These are phyloP conservation scores for Watsonalla binaria DNA, from an alignment of 2,888 invertebrate species.

Conservation along the genomic window DNA sequence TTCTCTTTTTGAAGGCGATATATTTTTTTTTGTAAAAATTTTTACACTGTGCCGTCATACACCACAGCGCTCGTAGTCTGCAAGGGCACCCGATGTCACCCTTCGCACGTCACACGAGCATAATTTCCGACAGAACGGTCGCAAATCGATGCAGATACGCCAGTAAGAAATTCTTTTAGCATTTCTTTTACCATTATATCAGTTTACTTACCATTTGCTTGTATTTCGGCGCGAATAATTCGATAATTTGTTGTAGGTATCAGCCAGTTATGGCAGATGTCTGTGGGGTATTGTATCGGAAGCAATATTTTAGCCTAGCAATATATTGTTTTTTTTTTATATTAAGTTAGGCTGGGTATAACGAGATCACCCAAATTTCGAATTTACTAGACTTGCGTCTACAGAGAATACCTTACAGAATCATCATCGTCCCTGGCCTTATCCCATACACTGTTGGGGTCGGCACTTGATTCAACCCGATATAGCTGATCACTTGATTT, in stretches of 20 bases:
- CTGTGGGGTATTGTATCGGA: neutral
- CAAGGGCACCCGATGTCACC: conserved; percentile 11
- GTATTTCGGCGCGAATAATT: conserved; percentile 4
- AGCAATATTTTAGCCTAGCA: neutral
- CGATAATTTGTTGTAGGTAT: neutral
- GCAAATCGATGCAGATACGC: conserved; percentile 40
- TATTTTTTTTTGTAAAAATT: too few relatives aligned
- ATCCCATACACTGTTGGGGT: too few relatives aligned
- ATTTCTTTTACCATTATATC: conserved; percentile 27
- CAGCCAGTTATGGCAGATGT: neutral
- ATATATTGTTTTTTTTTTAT: neutral
- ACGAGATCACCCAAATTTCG: too few relatives aligned
- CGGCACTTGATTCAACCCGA: too few relatives aligned
- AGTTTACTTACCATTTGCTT: conserved; percentile 21
- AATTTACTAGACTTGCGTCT: neutral
- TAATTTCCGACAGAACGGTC: conserved; percentile 50
- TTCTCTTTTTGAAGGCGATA: too few relatives aligned
- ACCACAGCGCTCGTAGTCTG: conserved; percentile 10
- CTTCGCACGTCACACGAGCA: conserved; percentile 30
- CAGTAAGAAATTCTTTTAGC: conserved; percentile 36
- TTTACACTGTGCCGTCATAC: conserved; percentile 8
- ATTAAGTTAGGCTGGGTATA: neutral
- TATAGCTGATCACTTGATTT: too few relatives aligned
- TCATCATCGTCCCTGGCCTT: too few relatives aligned
- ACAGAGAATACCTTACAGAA: neutral